Evolutionary conservation across 2,113 vertebrate species (phyloP), one percentile per base, ranked within the genome.

Genomic region (Nerophis ophidion): DNA sequence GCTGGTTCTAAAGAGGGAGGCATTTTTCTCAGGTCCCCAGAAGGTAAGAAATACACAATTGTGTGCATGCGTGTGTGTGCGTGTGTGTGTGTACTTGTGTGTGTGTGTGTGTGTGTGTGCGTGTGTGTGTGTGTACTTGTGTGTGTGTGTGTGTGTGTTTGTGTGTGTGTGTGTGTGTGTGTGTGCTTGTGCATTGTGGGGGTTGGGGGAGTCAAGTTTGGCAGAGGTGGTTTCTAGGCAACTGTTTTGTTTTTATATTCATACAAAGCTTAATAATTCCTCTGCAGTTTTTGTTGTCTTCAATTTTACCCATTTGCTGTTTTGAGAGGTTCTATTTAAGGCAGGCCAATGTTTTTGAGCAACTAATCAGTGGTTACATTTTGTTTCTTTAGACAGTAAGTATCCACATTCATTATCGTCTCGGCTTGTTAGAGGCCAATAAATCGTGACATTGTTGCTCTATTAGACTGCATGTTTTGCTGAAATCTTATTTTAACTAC

Each of bases 171-270:
- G 50, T n/a, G 49, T 38, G 58, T 66, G 42, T 55, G 34, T 58
- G 34, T 33, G 5, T 68, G 65, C 47, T 26, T 44, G 19, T 45
- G 44, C 53, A 7, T 13, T 50, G 63, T 56, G 51, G 55, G 50
- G 19, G 47, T 35, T 4, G 66, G 61, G 60, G 46, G 64, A 70
- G 70, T 79, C 70, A 74, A 78, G 73, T 81, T 85, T 76, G 82
- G 79, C 74, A 75, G 78, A 79, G 78, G 82, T 85, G 82, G 86
- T 88, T 87, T 74, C 84, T 81, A 86, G 71, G 86, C 84, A 87
- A 88, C 86, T 53, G 79, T 68, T 75, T 65, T 48, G 46, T 63
- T 48, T 48, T 34, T 65, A 74, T 36, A 56, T 74, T 68, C 34
- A 79, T 66, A 62, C 58, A 53, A 78, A 77, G 79, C 46, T 76